Evolutionary conservation across 2,113 vertebrate genomes (phyloP).

Genomic region (pig (Sus scrofa)): T2T-Sscrofa CM000813.6:2258501-2259000

Average conservation of each 20-base stretch:
- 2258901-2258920: background rate
- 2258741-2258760: background rate
- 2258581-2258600: accelerated
- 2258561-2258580: accelerated
- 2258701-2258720: too few relatives aligned
- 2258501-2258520: background rate
- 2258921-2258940: background rate
- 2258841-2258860: background rate
- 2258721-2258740: accelerated
- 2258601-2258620: accelerated
- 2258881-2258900: accelerated
- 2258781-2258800: accelerated
- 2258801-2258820: too few relatives aligned
- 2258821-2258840: accelerated
- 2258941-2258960: background rate
- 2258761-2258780: background rate
- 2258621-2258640: too few relatives aligned
- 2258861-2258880: accelerated
- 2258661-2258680: background rate
- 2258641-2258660: too few relatives aligned
- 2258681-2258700: background rate
- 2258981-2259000: background rate
- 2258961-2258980: background rate
- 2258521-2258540: background rate
- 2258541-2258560: too few relatives aligned